Conservation (phyloP, 2,888 invertebrate species). For the Trissonchulus latispiculum region DNA sequence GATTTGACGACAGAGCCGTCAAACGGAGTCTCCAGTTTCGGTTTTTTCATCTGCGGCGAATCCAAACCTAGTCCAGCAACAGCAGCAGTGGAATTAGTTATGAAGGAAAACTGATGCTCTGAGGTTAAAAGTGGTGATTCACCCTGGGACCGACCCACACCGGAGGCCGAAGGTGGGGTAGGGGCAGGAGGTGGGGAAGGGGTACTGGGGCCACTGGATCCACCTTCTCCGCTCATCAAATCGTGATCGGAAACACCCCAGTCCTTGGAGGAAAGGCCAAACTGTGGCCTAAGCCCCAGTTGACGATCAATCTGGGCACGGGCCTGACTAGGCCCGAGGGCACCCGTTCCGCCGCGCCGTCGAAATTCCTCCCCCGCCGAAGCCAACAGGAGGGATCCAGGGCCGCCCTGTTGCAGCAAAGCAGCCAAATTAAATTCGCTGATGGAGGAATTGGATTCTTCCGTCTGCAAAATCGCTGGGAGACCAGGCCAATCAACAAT, state of each 20-base stretch:
- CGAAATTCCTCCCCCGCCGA: slow-evolving; percentile 11
- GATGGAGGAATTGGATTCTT: too few species aligned
- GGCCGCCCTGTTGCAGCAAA: neutral
- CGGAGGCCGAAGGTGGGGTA: neutral
- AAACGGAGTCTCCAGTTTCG: neutral
- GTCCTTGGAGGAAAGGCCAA: neutral
- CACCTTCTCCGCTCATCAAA: too few species aligned
- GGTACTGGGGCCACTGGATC: too few species aligned
- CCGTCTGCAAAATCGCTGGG: neutral
- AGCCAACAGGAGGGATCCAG: neutral
- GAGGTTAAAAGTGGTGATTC: too few species aligned
- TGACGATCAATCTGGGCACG: neutral
- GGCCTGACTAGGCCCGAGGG: neutral
- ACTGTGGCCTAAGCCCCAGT: neutral
- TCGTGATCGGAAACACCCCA: neutral
- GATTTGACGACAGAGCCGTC: too few species aligned
- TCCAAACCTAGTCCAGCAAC: neutral
- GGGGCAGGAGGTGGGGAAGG: too few species aligned
- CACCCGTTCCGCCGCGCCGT: neutral
- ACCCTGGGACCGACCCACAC: neutral
- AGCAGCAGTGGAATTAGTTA: neutral
- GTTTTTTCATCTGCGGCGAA: neutral
- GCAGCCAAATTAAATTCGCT: neutral
- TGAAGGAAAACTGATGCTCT: too few species aligned
- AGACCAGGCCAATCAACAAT: neutral